Evolutionary conservation across 2,888 invertebrate species (phyloP).

Genomic region (Meiosimyza decipiens): DNA sequence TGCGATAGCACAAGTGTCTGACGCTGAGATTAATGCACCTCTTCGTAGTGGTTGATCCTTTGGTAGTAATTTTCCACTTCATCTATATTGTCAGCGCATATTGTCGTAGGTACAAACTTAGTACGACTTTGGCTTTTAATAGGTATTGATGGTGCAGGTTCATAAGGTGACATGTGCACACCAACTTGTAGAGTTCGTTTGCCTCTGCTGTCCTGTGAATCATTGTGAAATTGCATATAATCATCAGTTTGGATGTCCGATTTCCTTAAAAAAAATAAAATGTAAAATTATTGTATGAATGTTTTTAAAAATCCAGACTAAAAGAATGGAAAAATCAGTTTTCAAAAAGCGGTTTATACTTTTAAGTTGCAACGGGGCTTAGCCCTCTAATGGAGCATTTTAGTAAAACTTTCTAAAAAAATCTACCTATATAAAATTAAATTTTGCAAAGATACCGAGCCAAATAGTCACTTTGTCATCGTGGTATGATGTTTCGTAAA

Average conservation of each 20-base stretch:
- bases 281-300: too few species aligned
- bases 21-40: slow-evolving; percentile 37
- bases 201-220: background rate
- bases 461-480: too few species aligned
- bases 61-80: slow-evolving; percentile 44
- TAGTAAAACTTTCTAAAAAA: too few species aligned
- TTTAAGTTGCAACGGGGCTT: too few species aligned
- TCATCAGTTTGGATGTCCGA: slow-evolving; percentile 21
- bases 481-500: too few species aligned
- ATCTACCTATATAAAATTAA: too few species aligned
- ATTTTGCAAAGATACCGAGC: too few species aligned
- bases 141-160: slow-evolving; percentile 49
- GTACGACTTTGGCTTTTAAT: background rate
- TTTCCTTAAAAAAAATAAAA: background rate
- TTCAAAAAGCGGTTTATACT: too few species aligned
- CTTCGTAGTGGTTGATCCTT: slow-evolving; percentile 50
- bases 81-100: slow-evolving; percentile 7
- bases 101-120: background rate
- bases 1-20: too few species aligned
- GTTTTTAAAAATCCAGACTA: too few species aligned
- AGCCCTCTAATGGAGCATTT: too few species aligned
- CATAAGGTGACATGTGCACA: slow-evolving; percentile 47
- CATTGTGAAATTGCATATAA: slow-evolving; percentile 37
- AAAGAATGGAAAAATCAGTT: too few species aligned
- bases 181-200: background rate